phyloP scores from a whole-genome alignment of 2,797 vertebrate species.

The Loris lydekkerianus region DNA sequence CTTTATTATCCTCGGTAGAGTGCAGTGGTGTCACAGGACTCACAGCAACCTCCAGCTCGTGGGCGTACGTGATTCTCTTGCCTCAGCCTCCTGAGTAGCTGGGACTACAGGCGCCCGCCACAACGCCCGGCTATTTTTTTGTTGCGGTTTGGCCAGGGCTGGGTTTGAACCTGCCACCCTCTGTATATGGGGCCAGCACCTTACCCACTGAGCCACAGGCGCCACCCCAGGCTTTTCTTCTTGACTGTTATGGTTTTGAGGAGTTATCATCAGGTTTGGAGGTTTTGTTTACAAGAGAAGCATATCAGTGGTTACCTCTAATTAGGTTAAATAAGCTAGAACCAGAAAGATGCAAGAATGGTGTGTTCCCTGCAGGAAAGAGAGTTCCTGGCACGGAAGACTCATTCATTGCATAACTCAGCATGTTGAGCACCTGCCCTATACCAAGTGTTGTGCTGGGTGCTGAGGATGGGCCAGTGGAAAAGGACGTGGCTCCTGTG shows the following conservation, averaged over 20 bases:
- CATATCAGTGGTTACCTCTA: neutral
- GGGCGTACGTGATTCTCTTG: too few species aligned
- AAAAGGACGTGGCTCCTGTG: rapidly evolving
- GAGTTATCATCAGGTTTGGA: neutral
- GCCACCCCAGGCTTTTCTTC: neutral
- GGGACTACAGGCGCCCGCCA: too few species aligned
- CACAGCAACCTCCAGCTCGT: too few species aligned
- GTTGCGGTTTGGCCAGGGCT: too few species aligned
- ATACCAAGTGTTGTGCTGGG: rapidly evolving
- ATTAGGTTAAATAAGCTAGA: neutral
- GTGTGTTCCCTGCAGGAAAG: neutral
- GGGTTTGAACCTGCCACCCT: too few species aligned
- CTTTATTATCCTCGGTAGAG: too few species aligned
- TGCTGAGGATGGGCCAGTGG: neutral
- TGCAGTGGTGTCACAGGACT: too few species aligned
- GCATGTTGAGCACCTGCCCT: neutral
- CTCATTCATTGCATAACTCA: neutral
- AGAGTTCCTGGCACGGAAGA: neutral
- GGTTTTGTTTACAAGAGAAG: neutral
- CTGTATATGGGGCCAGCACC: too few species aligned
- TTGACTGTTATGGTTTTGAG: neutral
- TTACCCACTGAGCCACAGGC: too few species aligned
- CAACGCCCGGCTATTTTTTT: too few species aligned
- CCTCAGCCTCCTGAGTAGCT: too few species aligned
- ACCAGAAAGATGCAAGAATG: neutral